These are phyloP conservation scores for Mellivora capensis DNA, from an alignment of 2,113 vertebrate genomes.

Conservation along the genomic window DNA sequence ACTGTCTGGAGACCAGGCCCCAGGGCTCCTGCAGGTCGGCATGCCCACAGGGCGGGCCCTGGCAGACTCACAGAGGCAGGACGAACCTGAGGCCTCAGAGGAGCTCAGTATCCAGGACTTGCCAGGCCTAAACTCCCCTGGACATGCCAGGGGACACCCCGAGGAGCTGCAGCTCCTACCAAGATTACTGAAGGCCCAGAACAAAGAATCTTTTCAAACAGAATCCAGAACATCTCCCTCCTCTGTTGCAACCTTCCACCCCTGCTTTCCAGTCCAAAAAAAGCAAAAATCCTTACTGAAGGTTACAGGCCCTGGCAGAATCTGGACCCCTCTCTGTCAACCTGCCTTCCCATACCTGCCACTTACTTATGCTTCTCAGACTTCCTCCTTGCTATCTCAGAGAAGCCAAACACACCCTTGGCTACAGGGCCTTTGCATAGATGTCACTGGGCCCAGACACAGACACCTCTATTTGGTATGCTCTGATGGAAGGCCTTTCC, in stretches of 20 bases:
- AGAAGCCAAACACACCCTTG: background rate
- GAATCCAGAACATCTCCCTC: background rate
- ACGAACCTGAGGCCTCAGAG: background rate
- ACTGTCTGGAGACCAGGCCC: background rate
- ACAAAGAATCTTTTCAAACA: background rate
- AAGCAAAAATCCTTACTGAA: background rate
- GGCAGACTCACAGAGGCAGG: background rate
- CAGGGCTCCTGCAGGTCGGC: background rate
- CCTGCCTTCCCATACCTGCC: background rate
- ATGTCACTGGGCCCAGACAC: background rate
- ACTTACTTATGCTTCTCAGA: background rate
- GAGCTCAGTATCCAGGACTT: background rate
- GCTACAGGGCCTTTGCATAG: background rate
- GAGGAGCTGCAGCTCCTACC: background rate
- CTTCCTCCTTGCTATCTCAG: background rate
- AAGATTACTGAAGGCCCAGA: background rate
- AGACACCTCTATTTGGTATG: background rate
- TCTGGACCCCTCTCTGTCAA: background rate
- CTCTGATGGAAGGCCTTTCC: background rate
- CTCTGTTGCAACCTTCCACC: background rate
- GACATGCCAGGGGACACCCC: background rate
- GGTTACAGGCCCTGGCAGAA: background rate
- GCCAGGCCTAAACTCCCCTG: background rate
- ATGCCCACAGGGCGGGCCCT: rapidly evolving
- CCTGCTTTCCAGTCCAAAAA: background rate